phyloP scores from a whole-genome alignment of 64 coral and sea anemone genomes.

The Pocillopora verrucosa region DNA sequence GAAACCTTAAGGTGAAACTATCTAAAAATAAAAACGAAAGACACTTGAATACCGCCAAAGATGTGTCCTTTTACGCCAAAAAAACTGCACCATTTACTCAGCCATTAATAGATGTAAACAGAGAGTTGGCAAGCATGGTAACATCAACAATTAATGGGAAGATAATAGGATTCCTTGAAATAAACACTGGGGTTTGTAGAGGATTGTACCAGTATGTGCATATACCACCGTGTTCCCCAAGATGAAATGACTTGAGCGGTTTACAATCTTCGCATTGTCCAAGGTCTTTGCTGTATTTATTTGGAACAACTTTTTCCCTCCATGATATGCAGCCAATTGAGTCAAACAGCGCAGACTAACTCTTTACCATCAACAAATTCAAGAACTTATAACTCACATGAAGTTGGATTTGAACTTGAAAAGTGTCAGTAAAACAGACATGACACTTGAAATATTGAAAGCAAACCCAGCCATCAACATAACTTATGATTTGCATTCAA shows the following conservation, averaged over 20 bases:
- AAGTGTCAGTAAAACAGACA: no score
- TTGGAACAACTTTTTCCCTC: not conserved
- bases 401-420: no score
- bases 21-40: constrained; percentile 25
- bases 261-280: constrained; percentile 16
- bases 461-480: not conserved
- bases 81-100: constrained; percentile 1
- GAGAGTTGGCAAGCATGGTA: constrained; percentile 2
- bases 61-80: constrained; percentile 5
- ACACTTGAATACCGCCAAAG: no score
- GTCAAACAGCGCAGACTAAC: no score
- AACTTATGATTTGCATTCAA: not conserved
- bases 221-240: no score
- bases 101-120: not conserved
- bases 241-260: no score
- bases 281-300: not conserved
- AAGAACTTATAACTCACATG: no score
- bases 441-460: not conserved
- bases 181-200: constrained; percentile 5
- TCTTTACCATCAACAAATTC: no score
- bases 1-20: constrained; percentile 37
- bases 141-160: constrained; percentile 32
- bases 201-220: not conserved
- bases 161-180: constrained; percentile 14
- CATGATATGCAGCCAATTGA: no score